Percentiles rank a stretch among this genome's conserved stretches.
phyloP scores from a whole-genome alignment of 2,113 vertebrate genomes.

The Xiphophorus maculatus region DNA sequence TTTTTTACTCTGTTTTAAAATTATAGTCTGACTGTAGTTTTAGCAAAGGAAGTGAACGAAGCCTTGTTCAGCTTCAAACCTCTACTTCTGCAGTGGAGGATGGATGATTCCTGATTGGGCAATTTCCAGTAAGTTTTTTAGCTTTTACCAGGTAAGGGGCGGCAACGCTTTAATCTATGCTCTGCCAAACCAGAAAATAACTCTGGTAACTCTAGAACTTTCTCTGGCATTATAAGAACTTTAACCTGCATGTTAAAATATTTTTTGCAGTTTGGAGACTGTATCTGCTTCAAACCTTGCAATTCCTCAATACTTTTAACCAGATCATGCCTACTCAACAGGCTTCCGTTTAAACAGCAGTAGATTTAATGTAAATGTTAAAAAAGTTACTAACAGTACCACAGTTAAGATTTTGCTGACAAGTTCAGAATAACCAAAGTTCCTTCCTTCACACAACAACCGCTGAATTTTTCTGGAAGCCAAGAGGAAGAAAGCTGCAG shows the following conservation, averaged over 20 bases:
- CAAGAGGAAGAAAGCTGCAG: constrained; percentile 32
- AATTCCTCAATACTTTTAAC: not conserved
- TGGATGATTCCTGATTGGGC: too few relatives aligned
- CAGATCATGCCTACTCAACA: not conserved
- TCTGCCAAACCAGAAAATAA: not conserved
- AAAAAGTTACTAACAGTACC: constrained; percentile 3
- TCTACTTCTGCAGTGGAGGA: too few relatives aligned
- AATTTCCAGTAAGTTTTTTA: too few relatives aligned
- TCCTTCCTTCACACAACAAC: constrained; percentile 29
- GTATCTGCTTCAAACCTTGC: too few relatives aligned
- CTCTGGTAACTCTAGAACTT: not conserved
- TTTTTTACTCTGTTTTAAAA: too few relatives aligned
- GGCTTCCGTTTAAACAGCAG: not conserved
- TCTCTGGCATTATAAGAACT: not conserved
- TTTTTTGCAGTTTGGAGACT: not conserved
- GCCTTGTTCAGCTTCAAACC: too few relatives aligned
- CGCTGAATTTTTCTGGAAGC: not conserved
- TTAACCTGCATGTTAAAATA: not conserved
- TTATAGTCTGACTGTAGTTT: too few relatives aligned
- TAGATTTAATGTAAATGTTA: not conserved
- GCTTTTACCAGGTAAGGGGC: too few relatives aligned
- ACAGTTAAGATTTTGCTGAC: constrained; percentile 49
- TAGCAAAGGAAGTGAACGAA: too few relatives aligned
- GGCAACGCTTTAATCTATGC: too few relatives aligned
- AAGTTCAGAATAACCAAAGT: constrained; percentile 25